Evolutionary conservation across 2,797 vertebrate species (phyloP), one percentile per base, ranked within the genome.

Genomic region (Gymnopithys bicolor): DNA sequence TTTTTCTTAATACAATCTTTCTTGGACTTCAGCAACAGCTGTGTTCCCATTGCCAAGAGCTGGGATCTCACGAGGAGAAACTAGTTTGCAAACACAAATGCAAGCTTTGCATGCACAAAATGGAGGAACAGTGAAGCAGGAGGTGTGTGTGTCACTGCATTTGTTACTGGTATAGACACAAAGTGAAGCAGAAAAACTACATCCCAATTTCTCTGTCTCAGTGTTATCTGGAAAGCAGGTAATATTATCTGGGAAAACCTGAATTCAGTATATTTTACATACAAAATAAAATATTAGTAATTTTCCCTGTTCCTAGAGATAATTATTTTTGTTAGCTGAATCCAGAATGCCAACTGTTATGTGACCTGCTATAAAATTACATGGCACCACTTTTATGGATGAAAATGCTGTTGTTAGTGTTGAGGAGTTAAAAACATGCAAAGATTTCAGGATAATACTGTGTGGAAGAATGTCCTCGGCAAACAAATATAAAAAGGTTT

Each of bases 11-110:
- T 35, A 67, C 74, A 55, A 41, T 89, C 70, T 82, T 96, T 83
- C 86, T 68, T 80, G 87, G 94, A 92, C 90, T 93, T 95, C 81
- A 91, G 94, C 90, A 93, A 59, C 68, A 95, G 92, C 87, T 81
- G 46, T 7, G 17, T 45, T 79, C 82, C 66, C 30, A 11, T 56
- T 93, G 95, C 59, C 56, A 91, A 78, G 59, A 68, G 79, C 95
- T 92, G 92, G 17, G 68, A 83, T 93, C 96, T 96, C 93, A 94
- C 6, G 75, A 96, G 69, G 59, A 83, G 88, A 79, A 93, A 79
- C 71, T 81, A 90, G 94, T 84, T 93, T 95, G 94, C 90, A 93
- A 96, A 97, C 24, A 76, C 16, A 67, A 87, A 68, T 6, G 16
- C 62, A 73, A 87, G 70, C 81, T 96, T 93, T 97, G 60, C 89